Evolutionary conservation across 1,140 invertebrate species (phyloP).

Genomic region (Meloidogyne hapla): DNA sequence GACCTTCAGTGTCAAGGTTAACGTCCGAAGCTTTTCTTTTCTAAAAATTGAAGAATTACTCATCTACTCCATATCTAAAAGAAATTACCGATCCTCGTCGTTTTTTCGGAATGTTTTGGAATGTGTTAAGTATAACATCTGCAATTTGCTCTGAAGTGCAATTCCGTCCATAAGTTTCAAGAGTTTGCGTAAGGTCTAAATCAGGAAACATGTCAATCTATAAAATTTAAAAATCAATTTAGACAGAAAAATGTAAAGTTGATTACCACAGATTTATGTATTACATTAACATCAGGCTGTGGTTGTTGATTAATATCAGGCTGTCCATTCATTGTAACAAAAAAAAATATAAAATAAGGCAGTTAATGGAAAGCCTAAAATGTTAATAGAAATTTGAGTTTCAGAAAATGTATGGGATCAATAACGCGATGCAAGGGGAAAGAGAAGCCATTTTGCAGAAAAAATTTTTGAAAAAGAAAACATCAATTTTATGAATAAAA

Average conservation of each 20-base stretch:
- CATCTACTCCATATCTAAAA: neutral
- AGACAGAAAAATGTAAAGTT: neutral
- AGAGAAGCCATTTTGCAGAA: too few relatives aligned
- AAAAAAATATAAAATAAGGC: neutral
- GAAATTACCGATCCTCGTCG: slow-evolving; percentile 16
- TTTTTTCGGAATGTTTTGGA: slow-evolving; percentile 29
- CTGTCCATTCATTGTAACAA: neutral
- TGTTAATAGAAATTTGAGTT: neutral
- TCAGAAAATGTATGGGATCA: too few relatives aligned
- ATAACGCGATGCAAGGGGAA: too few relatives aligned
- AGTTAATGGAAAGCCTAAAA: neutral
- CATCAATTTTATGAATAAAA: too few relatives aligned
- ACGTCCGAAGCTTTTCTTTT: neutral
- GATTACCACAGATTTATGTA: neutral
- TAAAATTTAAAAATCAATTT: neutral
- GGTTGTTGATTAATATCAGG: neutral
- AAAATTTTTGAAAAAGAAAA: too few relatives aligned
- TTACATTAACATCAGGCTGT: neutral
- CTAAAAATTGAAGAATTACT: slow-evolving; percentile 6
- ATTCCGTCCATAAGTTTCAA: slow-evolving; percentile 19
- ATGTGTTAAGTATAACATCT: slow-evolving; percentile 19
- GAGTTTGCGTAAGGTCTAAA: slow-evolving; percentile 22
- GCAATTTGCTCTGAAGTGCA: slow-evolving; percentile 22
- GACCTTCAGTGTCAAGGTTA: neutral
- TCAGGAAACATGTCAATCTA: slow-evolving; percentile 36